Evolutionary conservation across 1,140 invertebrate genomes (phyloP).

Genomic region (Philopotamus ludificatus): DNA sequence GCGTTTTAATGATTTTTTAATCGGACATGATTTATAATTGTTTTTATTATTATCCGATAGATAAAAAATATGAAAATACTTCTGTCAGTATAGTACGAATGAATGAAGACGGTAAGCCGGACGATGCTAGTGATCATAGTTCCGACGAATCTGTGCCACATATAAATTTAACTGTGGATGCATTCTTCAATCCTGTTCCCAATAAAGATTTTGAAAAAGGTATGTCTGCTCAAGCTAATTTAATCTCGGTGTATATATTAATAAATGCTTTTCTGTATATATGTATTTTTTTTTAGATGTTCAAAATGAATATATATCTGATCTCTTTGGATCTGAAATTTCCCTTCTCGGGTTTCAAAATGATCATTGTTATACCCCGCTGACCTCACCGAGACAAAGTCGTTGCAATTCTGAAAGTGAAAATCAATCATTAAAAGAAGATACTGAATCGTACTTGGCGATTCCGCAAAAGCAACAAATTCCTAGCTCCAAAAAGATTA

Average conservation of each 20-base stretch:
- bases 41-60: neutral
- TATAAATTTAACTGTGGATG: slow-evolving; percentile 35
- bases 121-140: slow-evolving; percentile 34
- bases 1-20: neutral
- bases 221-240: slow-evolving; percentile 6
- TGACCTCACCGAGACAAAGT: slow-evolving; percentile 58
- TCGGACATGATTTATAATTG: neutral
- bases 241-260: slow-evolving; percentile 2
- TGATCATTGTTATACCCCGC: slow-evolving; percentile 68
- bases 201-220: slow-evolving; percentile 22
- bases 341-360: slow-evolving; percentile 59
- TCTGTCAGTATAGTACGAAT: slow-evolving; percentile 52
- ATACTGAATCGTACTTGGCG: neutral
- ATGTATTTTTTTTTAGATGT: slow-evolving; percentile 49
- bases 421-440: neutral
- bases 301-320: slow-evolving; percentile 55
- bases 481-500: slow-evolving; percentile 53
- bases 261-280: no score
- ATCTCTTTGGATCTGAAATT: slow-evolving; percentile 50
- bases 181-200: slow-evolving; percentile 28
- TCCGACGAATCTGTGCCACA: slow-evolving; percentile 34
- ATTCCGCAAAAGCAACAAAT: slow-evolving; percentile 44
- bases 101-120: slow-evolving; percentile 34
- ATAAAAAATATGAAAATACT: slow-evolving; percentile 39
- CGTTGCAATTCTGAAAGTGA: slow-evolving; percentile 42